Conservation (phyloP, 1,140 invertebrate genomes). For the Ceratosolen solmsi region DNA sequence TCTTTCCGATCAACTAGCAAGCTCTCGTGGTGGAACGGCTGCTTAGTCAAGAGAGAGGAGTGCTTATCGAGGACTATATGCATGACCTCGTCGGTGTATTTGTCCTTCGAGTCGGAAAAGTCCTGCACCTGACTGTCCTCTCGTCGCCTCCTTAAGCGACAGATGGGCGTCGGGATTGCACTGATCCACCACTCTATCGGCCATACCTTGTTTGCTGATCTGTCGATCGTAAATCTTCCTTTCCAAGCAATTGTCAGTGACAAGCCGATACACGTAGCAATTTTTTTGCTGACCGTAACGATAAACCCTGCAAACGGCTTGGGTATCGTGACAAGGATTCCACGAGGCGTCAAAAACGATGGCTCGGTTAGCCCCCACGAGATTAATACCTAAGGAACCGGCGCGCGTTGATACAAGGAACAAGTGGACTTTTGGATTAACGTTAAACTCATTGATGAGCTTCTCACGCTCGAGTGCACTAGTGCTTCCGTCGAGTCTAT, state of each 20-base stretch:
- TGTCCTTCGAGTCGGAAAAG: constrained; percentile 80
- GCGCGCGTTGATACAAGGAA: constrained; percentile 98
- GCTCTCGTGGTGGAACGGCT: constrained; percentile 98
- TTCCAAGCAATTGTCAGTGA: constrained; percentile 97
- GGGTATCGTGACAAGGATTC: constrained; percentile 99
- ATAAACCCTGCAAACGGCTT: constrained; percentile 98
- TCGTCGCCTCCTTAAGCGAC: constrained; percentile 94
- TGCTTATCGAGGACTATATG: constrained; percentile 81
- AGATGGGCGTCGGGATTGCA: constrained; percentile 97
- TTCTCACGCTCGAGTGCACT: constrained; percentile 94
- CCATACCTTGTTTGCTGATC: constrained; percentile 98
- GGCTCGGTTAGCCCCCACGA: constrained; percentile 97
- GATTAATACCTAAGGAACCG: constrained; percentile 97
- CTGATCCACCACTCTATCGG: constrained; percentile 97
- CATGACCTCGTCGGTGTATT: constrained; percentile 87
- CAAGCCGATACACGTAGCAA: constrained; percentile 96
- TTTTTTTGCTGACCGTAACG: constrained; percentile 95
- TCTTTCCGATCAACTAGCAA: constrained; percentile 96
- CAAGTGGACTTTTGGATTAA: constrained; percentile 88
- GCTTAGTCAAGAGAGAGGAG: constrained; percentile 84
- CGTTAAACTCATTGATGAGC: constrained; percentile 97
- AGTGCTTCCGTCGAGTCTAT: constrained; percentile 96
- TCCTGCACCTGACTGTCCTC: constrained; percentile 84
- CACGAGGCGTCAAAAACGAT: constrained; percentile 98
- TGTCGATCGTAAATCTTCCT: constrained; percentile 99